A percentile compares a stretch with the other conserved stretches of the same genome.
These are phyloP conservation scores for Crenichthys baileyi DNA, from an alignment of 2,797 vertebrate species.

Conservation along the genomic window DNA sequence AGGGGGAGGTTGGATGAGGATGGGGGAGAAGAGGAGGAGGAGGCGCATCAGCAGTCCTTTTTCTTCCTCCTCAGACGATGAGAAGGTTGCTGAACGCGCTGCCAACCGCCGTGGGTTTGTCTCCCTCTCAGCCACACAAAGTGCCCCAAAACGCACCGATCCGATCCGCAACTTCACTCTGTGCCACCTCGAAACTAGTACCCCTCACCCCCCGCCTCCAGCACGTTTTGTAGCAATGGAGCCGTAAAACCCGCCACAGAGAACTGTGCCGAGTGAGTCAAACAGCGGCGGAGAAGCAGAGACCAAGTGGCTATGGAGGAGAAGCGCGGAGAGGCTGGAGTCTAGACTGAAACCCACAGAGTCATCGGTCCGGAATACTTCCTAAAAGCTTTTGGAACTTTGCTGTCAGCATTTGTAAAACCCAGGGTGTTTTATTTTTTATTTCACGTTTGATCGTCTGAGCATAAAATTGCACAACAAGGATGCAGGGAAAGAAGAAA, in stretches of 20 bases:
- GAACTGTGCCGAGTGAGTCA: constrained; percentile 37
- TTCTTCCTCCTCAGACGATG: constrained; percentile 52
- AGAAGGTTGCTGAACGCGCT: constrained; percentile 67
- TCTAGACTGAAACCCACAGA: constrained; percentile 61
- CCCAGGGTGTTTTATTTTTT: constrained; percentile 4
- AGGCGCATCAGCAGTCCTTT: constrained; percentile 47
- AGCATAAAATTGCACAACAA: constrained; percentile 34
- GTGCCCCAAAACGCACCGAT: constrained; percentile 50
- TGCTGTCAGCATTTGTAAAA: background rate
- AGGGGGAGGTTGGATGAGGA: constrained; percentile 25
- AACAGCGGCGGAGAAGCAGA: constrained; percentile 45
- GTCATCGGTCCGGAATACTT: constrained; percentile 56
- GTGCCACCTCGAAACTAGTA: constrained; percentile 19
- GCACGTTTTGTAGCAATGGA: constrained; percentile 66
- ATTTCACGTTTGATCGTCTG: constrained; percentile 18
- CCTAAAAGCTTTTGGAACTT: constrained; percentile 40
- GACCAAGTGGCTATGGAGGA: constrained; percentile 73
- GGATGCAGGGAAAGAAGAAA: constrained; percentile 69
- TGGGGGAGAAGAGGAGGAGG: constrained; percentile 35
- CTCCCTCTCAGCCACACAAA: constrained; percentile 50
- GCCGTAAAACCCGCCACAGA: constrained; percentile 52
- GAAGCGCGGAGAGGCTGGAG: constrained; percentile 63
- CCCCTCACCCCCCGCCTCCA: constrained; percentile 17
- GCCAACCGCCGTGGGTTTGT: constrained; percentile 55
- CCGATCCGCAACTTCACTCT: constrained; percentile 49